phyloP scores from a whole-genome alignment of 1,140 invertebrate species.

The Holotrichia oblita region DNA sequence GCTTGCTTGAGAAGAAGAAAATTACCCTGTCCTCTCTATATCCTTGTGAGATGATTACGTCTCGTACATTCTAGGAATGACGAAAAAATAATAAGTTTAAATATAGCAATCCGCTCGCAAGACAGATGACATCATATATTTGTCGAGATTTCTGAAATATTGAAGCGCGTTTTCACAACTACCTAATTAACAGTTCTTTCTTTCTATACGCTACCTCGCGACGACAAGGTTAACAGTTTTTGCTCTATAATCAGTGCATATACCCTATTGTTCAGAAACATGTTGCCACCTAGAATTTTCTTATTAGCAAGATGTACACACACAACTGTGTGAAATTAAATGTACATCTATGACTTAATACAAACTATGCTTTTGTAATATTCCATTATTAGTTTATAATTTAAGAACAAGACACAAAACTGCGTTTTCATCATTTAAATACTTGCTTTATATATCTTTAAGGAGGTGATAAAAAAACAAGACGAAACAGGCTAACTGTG shows the following conservation, averaged over 20 bases:
- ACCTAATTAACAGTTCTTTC: background rate
- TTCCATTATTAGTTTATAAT: too few relatives aligned
- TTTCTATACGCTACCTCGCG: too few relatives aligned
- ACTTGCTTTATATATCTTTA: too few relatives aligned
- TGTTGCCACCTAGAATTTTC: too few relatives aligned
- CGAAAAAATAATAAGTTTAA: background rate
- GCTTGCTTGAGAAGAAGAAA: background rate
- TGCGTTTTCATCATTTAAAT: too few relatives aligned
- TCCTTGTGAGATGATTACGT: background rate
- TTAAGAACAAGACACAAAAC: too few relatives aligned
- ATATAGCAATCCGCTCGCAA: background rate
- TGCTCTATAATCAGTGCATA: background rate
- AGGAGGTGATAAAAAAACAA: too few relatives aligned
- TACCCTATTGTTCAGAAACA: background rate
- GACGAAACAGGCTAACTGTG: too few relatives aligned
- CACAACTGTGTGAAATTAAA: too few relatives aligned
- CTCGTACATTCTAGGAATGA: background rate
- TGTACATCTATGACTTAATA: too few relatives aligned
- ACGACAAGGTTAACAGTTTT: background rate
- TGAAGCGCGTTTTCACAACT: background rate
- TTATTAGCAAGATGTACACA: too few relatives aligned
- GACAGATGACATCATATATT: conserved; percentile 26
- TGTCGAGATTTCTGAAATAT: background rate
- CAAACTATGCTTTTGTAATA: too few relatives aligned
- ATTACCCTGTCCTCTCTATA: background rate